phyloP scores from a whole-genome alignment of 2,888 invertebrate species.

The Polyommatus icarus region DNA sequence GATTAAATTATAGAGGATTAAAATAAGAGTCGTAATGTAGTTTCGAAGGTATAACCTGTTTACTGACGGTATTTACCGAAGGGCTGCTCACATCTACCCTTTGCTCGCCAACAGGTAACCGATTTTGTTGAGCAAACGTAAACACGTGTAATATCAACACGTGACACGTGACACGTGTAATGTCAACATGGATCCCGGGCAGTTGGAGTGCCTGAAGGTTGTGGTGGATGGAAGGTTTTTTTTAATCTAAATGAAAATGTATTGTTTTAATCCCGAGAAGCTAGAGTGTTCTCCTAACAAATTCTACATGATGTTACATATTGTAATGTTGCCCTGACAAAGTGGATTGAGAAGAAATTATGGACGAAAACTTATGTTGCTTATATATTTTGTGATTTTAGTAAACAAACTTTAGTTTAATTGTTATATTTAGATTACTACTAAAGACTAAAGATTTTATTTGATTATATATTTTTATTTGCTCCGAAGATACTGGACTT shows the following conservation, averaged over 20 bases:
- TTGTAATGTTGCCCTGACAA: too few species aligned
- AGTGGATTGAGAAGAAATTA: too few species aligned
- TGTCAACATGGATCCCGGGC: background rate
- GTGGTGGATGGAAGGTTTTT: background rate
- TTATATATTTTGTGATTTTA: too few species aligned
- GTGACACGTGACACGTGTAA: slow-evolving; percentile 1
- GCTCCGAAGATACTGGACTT: too few species aligned
- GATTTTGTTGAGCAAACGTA: slow-evolving; percentile 20
- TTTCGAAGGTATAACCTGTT: slow-evolving; percentile 10
- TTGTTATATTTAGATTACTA: too few species aligned
- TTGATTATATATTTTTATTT: too few species aligned
- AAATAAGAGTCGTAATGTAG: slow-evolving; percentile 23
- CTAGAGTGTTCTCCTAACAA: background rate
- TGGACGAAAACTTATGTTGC: too few species aligned
- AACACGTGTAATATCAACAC: slow-evolving; percentile 9
- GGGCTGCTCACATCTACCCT: slow-evolving; percentile 27
- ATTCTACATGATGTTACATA: too few species aligned
- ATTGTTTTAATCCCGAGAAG: background rate
- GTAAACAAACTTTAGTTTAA: too few species aligned
- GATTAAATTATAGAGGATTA: background rate
- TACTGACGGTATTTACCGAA: background rate
- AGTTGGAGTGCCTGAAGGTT: background rate
- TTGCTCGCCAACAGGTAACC: background rate
- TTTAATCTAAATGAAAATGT: background rate
- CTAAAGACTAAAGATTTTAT: too few species aligned